phyloP scores from a whole-genome alignment of 2,888 invertebrate genomes.

The Lepas anatifera region DNA sequence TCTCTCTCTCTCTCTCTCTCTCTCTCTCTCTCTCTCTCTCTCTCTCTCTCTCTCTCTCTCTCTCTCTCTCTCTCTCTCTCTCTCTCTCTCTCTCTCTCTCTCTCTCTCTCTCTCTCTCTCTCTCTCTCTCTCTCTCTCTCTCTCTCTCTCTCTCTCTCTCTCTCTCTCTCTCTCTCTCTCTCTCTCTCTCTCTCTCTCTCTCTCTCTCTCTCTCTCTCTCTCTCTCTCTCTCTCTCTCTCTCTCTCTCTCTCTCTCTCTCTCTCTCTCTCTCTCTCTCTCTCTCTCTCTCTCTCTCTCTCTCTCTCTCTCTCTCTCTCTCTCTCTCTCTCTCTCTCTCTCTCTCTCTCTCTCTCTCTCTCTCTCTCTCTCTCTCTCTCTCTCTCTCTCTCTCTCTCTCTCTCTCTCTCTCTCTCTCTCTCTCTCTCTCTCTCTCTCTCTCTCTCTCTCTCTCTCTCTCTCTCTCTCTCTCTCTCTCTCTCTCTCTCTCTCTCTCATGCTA shows the following conservation, averaged over 20 bases:
- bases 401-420: neutral
- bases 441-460: neutral
- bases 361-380: neutral
- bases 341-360: neutral
- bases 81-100: neutral
- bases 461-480: neutral
- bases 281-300: neutral
- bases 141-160: neutral
- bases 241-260: no score
- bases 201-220: no score
- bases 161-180: constrained; percentile 2
- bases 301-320: neutral
- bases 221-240: no score
- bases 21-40: neutral
- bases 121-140: neutral
- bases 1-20: neutral
- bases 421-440: neutral
- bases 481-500: neutral
- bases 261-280: neutral
- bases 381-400: neutral
- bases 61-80: neutral
- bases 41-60: neutral
- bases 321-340: neutral
- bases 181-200: neutral
- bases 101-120: neutral